These are phyloP conservation scores for Schizotus pectinicornis DNA, from an alignment of 2,888 invertebrate species.

Conservation along the genomic window DNA sequence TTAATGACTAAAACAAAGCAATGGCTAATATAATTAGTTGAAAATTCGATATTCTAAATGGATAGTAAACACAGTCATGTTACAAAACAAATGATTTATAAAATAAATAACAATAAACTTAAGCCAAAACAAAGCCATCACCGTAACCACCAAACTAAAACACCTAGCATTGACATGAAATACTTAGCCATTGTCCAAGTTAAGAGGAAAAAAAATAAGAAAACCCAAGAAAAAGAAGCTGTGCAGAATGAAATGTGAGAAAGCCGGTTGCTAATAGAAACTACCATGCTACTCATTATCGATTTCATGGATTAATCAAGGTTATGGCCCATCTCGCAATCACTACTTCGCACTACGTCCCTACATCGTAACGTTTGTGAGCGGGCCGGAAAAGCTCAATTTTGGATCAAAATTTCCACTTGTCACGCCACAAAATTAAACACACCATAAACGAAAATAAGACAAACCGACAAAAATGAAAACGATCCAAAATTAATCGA, in stretches of 20 bases:
- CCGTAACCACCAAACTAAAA: conserved; percentile 37
- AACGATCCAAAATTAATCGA: not conserved
- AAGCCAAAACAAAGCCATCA: conserved; percentile 17
- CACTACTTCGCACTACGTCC: too few relatives aligned
- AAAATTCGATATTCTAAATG: conserved; percentile 9
- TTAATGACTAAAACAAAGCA: too few relatives aligned
- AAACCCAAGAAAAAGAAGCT: not conserved
- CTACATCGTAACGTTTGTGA: too few relatives aligned
- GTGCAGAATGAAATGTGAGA: conserved; percentile 21
- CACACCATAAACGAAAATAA: too few relatives aligned
- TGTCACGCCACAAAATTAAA: too few relatives aligned
- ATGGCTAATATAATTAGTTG: too few relatives aligned
- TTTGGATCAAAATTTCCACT: too few relatives aligned
- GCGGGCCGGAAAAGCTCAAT: too few relatives aligned
- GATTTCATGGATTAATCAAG: not conserved
- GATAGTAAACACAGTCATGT: conserved; percentile 36
- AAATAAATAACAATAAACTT: conserved; percentile 22
- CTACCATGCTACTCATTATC: conserved; percentile 6
- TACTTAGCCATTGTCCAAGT: conserved; percentile 27
- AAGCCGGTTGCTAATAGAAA: conserved; percentile 14
- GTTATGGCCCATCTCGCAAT: not conserved
- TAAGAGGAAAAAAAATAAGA: conserved; percentile 8
- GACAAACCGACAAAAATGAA: too few relatives aligned
- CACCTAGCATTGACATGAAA: conserved; percentile 41
- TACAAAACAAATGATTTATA: conserved; percentile 23